A percentile compares a stretch with the other conserved stretches of the same genome.
phyloP scores from a whole-genome alignment of 2,888 invertebrate genomes.

The Dromius quadrimaculatus region DNA sequence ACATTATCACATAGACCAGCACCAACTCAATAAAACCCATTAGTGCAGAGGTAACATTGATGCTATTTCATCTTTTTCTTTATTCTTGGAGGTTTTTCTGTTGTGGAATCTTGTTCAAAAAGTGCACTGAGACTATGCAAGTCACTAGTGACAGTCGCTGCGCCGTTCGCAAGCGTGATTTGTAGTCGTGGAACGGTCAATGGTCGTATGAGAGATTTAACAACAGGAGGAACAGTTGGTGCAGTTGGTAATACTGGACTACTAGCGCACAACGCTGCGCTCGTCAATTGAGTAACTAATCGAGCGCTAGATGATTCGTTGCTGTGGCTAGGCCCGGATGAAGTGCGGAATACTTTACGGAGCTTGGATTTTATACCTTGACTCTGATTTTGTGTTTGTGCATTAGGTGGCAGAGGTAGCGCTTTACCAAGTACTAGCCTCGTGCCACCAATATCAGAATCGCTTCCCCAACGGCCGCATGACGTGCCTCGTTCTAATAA shows the following conservation, averaged over 20 bases:
- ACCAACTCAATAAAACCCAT: slow-evolving; percentile 36
- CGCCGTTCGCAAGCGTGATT: slow-evolving; percentile 65
- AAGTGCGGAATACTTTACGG: slow-evolving; percentile 71
- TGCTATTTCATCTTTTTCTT: slow-evolving; percentile 53
- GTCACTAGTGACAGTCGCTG: slow-evolving; percentile 52
- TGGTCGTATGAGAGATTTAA: slow-evolving; percentile 71
- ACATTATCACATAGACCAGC: slow-evolving; percentile 15
- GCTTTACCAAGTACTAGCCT: slow-evolving; percentile 68
- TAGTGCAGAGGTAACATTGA: slow-evolving; percentile 44
- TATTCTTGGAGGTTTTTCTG: slow-evolving; percentile 55
- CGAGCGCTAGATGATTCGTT: slow-evolving; percentile 67
- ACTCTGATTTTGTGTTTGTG: slow-evolving; percentile 54
- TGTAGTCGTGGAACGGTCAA: slow-evolving; percentile 71
- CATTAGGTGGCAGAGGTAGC: slow-evolving; percentile 62
- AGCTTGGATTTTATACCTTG: slow-evolving; percentile 70
- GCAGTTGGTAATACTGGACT: slow-evolving; percentile 72
- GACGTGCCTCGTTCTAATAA: slow-evolving; percentile 71
- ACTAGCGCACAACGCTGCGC: slow-evolving; percentile 73
- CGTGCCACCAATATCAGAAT: slow-evolving; percentile 71
- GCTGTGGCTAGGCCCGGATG: slow-evolving; percentile 65
- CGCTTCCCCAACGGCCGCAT: slow-evolving; percentile 72
- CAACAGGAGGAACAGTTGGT: slow-evolving; percentile 68
- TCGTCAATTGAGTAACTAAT: slow-evolving; percentile 71
- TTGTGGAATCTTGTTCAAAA: slow-evolving; percentile 57
- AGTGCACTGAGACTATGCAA: slow-evolving; percentile 13